These are phyloP conservation scores for Dicranocentrus wangi DNA, from an alignment of 2,888 invertebrate species.

Conservation along the genomic window DNA sequence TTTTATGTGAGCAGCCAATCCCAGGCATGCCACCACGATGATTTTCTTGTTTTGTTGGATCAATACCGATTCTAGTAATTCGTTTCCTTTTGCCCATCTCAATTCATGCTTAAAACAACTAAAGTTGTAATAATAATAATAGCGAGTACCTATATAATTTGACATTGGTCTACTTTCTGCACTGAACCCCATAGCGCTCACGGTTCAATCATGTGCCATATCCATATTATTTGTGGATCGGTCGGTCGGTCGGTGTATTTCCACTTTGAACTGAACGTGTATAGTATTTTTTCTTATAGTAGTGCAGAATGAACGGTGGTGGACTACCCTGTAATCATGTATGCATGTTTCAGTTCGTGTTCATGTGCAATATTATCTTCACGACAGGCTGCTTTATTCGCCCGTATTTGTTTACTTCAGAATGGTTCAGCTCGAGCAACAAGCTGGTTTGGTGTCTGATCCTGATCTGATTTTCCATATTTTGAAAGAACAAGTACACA, in stretches of 20 bases:
- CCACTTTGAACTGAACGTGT: too few species aligned
- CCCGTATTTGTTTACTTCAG: constrained; percentile 11
- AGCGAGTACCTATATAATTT: constrained; percentile 12
- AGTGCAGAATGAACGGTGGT: neutral
- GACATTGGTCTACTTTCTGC: constrained; percentile 59
- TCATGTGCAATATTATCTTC: constrained; percentile 1
- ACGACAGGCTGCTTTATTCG: neutral
- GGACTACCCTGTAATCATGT: constrained; percentile 8
- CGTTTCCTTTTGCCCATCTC: neutral
- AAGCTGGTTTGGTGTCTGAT: constrained; percentile 10
- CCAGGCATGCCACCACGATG: too few species aligned
- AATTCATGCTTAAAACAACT: constrained; percentile 16
- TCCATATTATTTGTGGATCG: neutral
- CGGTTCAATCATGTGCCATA: neutral
- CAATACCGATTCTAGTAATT: neutral
- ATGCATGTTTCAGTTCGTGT: constrained; percentile 2
- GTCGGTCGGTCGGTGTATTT: too few species aligned
- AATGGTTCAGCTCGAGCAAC: neutral
- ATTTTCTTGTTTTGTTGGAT: neutral
- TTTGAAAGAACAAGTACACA: constrained; percentile 18
- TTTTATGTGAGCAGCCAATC: too few species aligned
- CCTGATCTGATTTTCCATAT: constrained; percentile 49
- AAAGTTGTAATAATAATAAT: neutral
- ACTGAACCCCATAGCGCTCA: constrained; percentile 38
- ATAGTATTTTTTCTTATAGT: neutral